phyloP scores from a whole-genome alignment of 2,113 vertebrate genomes.

The Thunnus thynnus region DNA sequence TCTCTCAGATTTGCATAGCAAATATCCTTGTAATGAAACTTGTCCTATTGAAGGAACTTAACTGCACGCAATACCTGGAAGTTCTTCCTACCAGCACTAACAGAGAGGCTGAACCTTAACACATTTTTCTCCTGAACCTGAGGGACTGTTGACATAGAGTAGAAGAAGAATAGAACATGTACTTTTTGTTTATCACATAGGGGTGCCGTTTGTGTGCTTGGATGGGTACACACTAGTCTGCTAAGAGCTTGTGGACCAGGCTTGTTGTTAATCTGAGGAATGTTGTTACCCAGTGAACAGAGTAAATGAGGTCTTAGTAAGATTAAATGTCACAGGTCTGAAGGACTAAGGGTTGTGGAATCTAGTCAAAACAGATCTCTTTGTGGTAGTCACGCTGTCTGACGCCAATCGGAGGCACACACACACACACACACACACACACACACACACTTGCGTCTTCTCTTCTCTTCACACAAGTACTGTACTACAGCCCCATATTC shows the following conservation, averaged over 20 bases:
- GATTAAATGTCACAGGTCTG: slow-evolving; percentile 83
- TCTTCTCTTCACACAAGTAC: slow-evolving; percentile 34
- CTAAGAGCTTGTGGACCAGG: slow-evolving; percentile 56
- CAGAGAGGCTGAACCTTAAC: not conserved
- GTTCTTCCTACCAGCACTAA: not conserved
- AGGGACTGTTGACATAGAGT: slow-evolving; percentile 9
- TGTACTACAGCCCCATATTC: not conserved
- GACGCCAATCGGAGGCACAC: slow-evolving; percentile 39
- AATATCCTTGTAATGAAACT: slow-evolving; percentile 61
- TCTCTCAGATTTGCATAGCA: slow-evolving; percentile 69
- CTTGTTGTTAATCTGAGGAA: slow-evolving; percentile 77
- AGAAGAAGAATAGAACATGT: slow-evolving; percentile 27
- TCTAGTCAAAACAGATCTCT: slow-evolving; percentile 78
- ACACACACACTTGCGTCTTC: not conserved
- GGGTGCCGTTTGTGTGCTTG: slow-evolving; percentile 36
- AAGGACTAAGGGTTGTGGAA: slow-evolving; percentile 77
- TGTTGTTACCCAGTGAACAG: slow-evolving; percentile 80
- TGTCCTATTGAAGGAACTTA: slow-evolving; percentile 12
- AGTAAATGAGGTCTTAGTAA: slow-evolving; percentile 78
- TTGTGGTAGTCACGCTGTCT: slow-evolving; percentile 66
- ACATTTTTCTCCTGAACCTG: slow-evolving; percentile 1
- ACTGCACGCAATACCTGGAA: slow-evolving; percentile 19
- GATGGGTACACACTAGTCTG: slow-evolving; percentile 41
- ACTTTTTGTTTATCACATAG: slow-evolving; percentile 39
- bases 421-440: slow-evolving; percentile 21